Conservation (phyloP, 2,888 invertebrate species). For the Rotaria sp. region DNA sequence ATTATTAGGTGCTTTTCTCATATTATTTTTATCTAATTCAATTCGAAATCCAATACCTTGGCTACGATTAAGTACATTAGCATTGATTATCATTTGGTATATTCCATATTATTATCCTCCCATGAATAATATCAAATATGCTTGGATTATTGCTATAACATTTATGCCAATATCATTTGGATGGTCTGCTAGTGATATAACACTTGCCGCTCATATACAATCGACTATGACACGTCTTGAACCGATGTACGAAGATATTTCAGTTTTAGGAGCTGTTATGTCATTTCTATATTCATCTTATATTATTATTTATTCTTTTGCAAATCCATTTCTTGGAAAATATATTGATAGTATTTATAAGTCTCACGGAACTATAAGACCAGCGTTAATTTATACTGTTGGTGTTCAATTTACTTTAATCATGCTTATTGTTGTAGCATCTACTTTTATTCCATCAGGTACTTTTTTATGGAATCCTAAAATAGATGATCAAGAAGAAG, state of each 20-base stretch:
- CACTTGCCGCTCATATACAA: not conserved
- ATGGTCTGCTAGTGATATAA: not conserved
- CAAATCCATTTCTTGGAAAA: slow-evolving; percentile 15
- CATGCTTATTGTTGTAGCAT: not conserved
- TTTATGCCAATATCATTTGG: not conserved
- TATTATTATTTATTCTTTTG: not conserved
- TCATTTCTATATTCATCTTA: slow-evolving; percentile 1
- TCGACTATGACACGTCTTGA: not conserved
- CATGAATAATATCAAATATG: not conserved
- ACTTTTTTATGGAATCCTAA: not conserved
- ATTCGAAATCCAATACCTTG: not conserved
- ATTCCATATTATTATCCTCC: not conserved
- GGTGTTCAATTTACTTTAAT: not conserved
- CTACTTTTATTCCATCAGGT: not conserved
- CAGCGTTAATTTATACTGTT: not conserved
- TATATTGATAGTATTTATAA: not conserved
- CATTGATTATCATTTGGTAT: not conserved
- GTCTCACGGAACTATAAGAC: not conserved
- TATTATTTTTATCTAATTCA: not conserved
- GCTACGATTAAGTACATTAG: not conserved
- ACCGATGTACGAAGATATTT: not conserved
- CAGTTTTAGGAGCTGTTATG: not conserved
- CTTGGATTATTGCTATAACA: not conserved
- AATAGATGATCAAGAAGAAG: not conserved
- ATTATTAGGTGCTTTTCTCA: not conserved